Conservation (phyloP, 2,888 invertebrate species). For the Deilephila elpenor region DNA sequence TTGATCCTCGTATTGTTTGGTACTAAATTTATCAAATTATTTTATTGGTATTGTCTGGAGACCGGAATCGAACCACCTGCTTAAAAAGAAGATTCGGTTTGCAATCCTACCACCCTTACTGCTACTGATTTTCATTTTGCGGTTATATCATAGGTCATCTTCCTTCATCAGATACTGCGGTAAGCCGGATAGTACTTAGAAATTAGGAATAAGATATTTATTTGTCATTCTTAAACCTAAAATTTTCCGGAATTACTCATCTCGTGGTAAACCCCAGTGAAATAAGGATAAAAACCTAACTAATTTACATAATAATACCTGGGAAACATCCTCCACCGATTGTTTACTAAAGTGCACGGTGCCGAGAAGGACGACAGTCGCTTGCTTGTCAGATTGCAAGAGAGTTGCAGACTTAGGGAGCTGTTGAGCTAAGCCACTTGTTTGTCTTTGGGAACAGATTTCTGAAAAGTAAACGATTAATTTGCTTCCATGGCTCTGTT, state of each 20-base stretch:
- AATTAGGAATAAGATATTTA: too few relatives aligned
- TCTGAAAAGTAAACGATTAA: conserved; percentile 10
- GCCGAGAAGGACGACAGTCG: conserved; percentile 74
- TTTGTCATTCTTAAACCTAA: too few relatives aligned
- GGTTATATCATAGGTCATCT: too few relatives aligned
- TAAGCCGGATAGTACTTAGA: too few relatives aligned
- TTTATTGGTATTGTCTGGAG: too few relatives aligned
- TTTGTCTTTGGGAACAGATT: conserved; percentile 26
- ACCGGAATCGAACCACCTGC: too few relatives aligned
- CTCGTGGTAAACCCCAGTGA: background rate
- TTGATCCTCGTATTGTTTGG: conserved; percentile 2
- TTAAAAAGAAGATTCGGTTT: too few relatives aligned
- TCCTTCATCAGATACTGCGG: too few relatives aligned
- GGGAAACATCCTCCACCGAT: conserved; percentile 75
- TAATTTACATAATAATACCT: conserved; percentile 51
- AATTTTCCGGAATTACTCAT: too few relatives aligned
- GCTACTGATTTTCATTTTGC: background rate
- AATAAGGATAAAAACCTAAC: background rate
- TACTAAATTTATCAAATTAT: background rate
- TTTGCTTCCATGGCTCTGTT: background rate
- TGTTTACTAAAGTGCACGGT: conserved; percentile 80
- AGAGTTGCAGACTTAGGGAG: conserved; percentile 68
- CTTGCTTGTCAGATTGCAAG: conserved; percentile 63
- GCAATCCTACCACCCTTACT: too few relatives aligned
- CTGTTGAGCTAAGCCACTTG: conserved; percentile 30